Evolutionary conservation across 1,140 invertebrate genomes (phyloP).

Genomic region (Zaprionus ghesquierei): DNA sequence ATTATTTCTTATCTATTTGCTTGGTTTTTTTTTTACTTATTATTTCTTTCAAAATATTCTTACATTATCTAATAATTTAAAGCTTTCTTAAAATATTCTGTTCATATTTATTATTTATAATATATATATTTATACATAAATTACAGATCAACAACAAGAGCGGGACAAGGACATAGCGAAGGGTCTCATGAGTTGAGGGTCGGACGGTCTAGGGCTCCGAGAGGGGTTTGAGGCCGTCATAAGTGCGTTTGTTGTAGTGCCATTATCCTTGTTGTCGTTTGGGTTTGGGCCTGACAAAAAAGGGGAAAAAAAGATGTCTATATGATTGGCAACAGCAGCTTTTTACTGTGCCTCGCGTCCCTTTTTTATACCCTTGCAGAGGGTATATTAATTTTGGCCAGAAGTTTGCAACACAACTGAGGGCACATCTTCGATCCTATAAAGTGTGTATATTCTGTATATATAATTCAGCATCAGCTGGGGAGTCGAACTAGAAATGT

Average conservation of each 20-base stretch:
- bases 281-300: conserved; percentile 43
- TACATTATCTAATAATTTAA: not conserved
- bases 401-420: no score
- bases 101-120: no score
- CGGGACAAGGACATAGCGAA: not conserved
- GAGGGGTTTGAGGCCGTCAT: conserved; percentile 30
- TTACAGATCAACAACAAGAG: not conserved
- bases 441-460: no score
- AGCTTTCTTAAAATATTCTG: no score
- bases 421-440: no score
- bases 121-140: not conserved
- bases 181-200: not conserved
- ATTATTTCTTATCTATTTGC: no score
- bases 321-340: conserved; percentile 78
- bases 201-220: not conserved
- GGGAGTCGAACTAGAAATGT: no score
- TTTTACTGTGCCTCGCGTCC: conserved; percentile 67
- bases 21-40: no score
- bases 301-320: conserved; percentile 42
- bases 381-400: no score
- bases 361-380: conserved; percentile 52
- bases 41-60: no score
- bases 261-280: conserved; percentile 48
- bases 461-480: no score
- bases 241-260: conserved; percentile 46